Base-by-base conservation (phyloP, 2,113 vertebrate species). In the Abramis brama region DNA sequence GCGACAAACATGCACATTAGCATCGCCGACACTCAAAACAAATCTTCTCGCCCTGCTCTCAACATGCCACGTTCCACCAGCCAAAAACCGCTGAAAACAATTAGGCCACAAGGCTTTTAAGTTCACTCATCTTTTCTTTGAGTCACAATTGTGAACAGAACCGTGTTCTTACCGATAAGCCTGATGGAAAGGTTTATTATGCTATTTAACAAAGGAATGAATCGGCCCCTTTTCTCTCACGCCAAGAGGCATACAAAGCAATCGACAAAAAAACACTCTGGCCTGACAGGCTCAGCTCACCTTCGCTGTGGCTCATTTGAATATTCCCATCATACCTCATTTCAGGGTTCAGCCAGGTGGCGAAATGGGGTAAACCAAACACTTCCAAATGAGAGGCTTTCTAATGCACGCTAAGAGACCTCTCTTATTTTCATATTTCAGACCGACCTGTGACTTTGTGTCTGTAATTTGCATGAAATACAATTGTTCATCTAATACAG, bases 121-220 rank as follows among this genome's bases (percentile, higher is more conserved):
- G 47, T 77, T 55, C 55, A 73, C 43, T 76, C 86, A 66, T 85
- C 78, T 66, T 75, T 74, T 78, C 78, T 55, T 87, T 12, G n/a
- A 79, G 77, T 82, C 62, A 85, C 47, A 76, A 78, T 45, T 45
- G 74, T 9, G 83, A 87, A 83, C 60, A 83, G 71, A 84, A 33
- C 68, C 19, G 68, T 57, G 75, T 64, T 85, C 57, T 77, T 86
- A 80, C 39, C 57, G 83, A 86, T 88, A 90, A 88, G 79, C 82
- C 85, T 86, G 85, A 87, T 88, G 83, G 87, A 90, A 88, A 85
- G 87, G 79, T 88, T 90, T 85, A 87, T 90, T 90, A 85, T 89
- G 74, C 68, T 64, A 75, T 85, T 43, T 74, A 89, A 89, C 88
- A 89, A 89, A 89, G 76, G 60, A 85, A 33, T 75, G 87, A 87